A percentile compares a stretch with the other conserved stretches of the same genome.
These are phyloP conservation scores for Chlorodrepanis virens DNA, from an alignment of 2,113 vertebrate genomes.

Conservation along the genomic window DNA sequence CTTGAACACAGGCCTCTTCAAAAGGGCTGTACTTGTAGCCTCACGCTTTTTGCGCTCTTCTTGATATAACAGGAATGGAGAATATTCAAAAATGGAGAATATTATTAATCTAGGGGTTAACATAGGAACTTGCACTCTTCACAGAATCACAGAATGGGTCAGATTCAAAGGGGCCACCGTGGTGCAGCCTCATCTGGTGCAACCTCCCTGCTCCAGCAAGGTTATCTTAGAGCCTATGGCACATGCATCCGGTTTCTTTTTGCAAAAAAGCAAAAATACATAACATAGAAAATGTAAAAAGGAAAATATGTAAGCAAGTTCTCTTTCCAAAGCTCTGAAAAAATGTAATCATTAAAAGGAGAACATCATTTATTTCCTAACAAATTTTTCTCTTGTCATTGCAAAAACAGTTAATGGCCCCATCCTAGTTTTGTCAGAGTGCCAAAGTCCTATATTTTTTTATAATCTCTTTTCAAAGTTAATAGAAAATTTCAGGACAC, in stretches of 20 bases:
- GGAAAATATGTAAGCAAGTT: not conserved
- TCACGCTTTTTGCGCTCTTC: not conserved
- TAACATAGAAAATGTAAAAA: not conserved
- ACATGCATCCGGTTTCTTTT: accelerated
- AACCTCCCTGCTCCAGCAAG: not conserved
- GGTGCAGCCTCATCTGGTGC: not conserved
- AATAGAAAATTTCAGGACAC: not conserved
- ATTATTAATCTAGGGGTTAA: not conserved
- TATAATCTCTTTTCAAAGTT: not conserved
- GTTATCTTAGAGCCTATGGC: not conserved
- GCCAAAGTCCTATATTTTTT: not conserved
- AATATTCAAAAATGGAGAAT: not conserved
- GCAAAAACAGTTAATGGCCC: not conserved
- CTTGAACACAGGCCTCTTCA: accelerated
- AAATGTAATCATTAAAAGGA: not conserved
- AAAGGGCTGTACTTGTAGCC: not conserved
- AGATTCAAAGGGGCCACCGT: not conserved
- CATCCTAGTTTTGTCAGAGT: not conserved
- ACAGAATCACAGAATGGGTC: not conserved
- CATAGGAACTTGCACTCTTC: not conserved
- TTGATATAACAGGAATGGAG: not conserved
- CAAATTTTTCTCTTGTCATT: not conserved
- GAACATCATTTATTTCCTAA: not conserved
- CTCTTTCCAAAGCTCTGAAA: not conserved
- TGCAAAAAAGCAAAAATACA: not conserved